Evolutionary conservation across 2,888 invertebrate species (phyloP).

Genomic region (Tipula confusa): DNA sequence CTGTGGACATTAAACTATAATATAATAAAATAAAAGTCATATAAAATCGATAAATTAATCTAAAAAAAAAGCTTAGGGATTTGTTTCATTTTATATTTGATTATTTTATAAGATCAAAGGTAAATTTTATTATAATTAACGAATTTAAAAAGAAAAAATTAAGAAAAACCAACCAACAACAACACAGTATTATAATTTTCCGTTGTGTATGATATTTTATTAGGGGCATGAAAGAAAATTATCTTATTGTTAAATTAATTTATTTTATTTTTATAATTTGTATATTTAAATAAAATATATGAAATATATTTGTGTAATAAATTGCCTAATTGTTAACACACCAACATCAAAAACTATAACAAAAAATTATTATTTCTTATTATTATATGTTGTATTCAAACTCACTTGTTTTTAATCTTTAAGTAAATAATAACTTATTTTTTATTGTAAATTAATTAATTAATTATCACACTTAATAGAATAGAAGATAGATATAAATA

Average conservation of each 20-base stretch:
- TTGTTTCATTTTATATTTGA: not conserved
- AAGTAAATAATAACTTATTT: not conserved
- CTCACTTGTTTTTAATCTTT: not conserved
- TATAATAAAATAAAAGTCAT: not conserved
- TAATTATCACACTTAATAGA: not conserved
- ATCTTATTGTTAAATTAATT: not conserved
- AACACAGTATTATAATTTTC: not conserved
- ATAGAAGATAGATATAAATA: not conserved
- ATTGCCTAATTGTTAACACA: not conserved
- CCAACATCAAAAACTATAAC: not conserved
- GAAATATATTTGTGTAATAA: constrained; percentile 25
- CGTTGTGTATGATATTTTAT: not conserved
- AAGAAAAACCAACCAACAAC: too few species aligned
- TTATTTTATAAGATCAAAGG: not conserved
- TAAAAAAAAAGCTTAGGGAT: not conserved
- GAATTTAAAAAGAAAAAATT: not conserved
- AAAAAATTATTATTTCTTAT: not conserved
- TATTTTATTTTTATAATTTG: not conserved
- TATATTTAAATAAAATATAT: not conserved
- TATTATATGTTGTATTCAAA: not conserved
- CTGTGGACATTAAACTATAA: not conserved
- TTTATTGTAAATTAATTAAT: not conserved
- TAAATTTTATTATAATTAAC: not conserved
- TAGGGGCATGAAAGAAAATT: not conserved
- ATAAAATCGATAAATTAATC: not conserved